Conservation (phyloP, 2,113 vertebrate genomes). For the Psittacula cyanocephala region DNA sequence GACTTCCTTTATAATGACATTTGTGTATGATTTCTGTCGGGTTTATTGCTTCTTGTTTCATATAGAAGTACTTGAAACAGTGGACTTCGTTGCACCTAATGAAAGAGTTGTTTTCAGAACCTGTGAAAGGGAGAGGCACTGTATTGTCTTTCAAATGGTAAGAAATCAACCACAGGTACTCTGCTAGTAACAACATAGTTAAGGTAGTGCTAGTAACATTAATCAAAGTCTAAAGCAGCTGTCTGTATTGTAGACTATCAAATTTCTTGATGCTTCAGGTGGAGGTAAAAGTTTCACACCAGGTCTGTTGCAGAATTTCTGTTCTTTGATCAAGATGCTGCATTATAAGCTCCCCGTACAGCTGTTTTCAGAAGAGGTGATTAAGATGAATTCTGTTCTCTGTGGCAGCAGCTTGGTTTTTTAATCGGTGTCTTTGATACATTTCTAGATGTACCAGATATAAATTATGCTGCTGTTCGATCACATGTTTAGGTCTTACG, state of each 20-base stretch:
- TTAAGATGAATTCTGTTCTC: not conserved
- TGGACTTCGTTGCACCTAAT: slow-evolving; percentile 93
- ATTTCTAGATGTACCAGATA: not conserved
- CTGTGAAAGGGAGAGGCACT: slow-evolving; percentile 83
- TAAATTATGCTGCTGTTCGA: not conserved
- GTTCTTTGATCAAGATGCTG: not conserved
- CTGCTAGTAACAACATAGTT: not conserved
- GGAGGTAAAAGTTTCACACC: not conserved
- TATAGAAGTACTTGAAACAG: slow-evolving; percentile 86
- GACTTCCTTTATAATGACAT: not conserved
- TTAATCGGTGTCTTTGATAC: not conserved
- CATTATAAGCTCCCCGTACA: not conserved
- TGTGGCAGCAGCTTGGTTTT: not conserved
- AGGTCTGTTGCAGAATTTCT: not conserved
- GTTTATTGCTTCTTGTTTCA: slow-evolving; percentile 7
- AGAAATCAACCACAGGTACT: not conserved
- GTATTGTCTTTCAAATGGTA: slow-evolving; percentile 96
- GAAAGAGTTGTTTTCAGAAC: slow-evolving; percentile 94
- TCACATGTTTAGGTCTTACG: not conserved
- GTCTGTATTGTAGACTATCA: not conserved
- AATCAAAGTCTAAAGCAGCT: not conserved
- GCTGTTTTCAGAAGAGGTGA: not conserved
- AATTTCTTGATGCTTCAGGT: not conserved
- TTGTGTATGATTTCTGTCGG: not conserved
- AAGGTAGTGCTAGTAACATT: not conserved